A percentile compares a stretch with the other conserved stretches of the same genome.
Evolutionary conservation across 2,797 vertebrate species (phyloP).

Genomic region (Tinamus major): DNA sequence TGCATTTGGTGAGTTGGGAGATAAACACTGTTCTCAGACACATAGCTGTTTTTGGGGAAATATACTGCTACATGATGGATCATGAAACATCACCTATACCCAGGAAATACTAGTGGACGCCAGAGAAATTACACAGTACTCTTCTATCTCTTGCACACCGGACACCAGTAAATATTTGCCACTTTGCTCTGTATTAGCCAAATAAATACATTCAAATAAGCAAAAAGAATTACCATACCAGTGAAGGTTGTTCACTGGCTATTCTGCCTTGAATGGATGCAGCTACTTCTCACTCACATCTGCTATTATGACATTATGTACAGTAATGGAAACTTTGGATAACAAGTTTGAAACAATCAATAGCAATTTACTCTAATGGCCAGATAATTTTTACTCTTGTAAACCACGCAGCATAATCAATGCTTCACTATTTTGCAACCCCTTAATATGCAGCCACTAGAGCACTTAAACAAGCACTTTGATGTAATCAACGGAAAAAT

Average conservation of each 20-base stretch:
- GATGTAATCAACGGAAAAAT: background rate
- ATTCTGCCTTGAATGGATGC: background rate
- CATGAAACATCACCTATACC: background rate
- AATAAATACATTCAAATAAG: background rate
- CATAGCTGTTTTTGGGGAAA: background rate
- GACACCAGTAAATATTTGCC: background rate
- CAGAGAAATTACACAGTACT: background rate
- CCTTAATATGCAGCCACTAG: background rate
- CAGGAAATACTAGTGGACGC: background rate
- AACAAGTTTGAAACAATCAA: background rate
- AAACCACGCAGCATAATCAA: background rate
- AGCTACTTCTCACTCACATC: background rate
- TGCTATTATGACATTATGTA: background rate
- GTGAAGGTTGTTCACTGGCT: background rate
- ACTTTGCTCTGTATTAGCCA: background rate
- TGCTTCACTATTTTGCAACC: background rate
- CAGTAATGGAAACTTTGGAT: background rate
- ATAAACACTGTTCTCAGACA: background rate
- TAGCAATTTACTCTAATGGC: background rate
- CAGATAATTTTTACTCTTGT: background rate
- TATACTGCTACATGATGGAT: accelerated
- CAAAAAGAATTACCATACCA: background rate
- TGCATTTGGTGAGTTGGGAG: background rate
- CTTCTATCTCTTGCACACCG: background rate
- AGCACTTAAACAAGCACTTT: background rate